A percentile compares a stretch with the other conserved stretches of the same genome.
Conservation (phyloP, 2,797 vertebrate genomes). For the Euphonia xanthogaster region DNA sequence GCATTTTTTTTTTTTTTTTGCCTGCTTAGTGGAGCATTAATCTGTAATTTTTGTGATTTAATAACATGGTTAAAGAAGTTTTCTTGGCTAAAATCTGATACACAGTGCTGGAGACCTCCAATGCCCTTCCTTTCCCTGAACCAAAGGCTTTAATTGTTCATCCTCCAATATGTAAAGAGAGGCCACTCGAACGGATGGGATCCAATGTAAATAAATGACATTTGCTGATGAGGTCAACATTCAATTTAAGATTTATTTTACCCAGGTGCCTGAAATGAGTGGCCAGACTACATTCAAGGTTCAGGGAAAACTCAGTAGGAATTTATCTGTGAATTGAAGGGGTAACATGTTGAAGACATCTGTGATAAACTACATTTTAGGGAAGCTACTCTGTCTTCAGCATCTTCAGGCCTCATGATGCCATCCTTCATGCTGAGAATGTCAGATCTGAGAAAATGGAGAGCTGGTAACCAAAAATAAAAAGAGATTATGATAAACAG, state of each 20-base stretch:
- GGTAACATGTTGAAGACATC: neutral
- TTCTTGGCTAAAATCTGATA: slow-evolving; percentile 54
- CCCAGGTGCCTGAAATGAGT: slow-evolving; percentile 38
- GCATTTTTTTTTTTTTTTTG: neutral
- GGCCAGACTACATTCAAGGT: neutral
- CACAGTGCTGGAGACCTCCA: slow-evolving; percentile 13
- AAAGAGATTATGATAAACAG: neutral
- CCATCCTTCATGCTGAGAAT: neutral
- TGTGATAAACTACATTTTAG: neutral
- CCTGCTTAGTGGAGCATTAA: slow-evolving; percentile 37
- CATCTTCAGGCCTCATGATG: neutral
- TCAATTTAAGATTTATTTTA: slow-evolving; percentile 38
- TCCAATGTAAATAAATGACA: slow-evolving; percentile 63
- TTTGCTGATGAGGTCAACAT: slow-evolving; percentile 37
- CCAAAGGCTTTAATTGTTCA: slow-evolving; percentile 22
- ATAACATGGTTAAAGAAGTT: slow-evolving; percentile 23
- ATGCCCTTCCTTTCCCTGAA: slow-evolving; percentile 43
- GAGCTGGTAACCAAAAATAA: neutral
- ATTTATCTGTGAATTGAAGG: neutral
- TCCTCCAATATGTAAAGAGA: neutral
- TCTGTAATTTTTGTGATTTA: slow-evolving; percentile 63
- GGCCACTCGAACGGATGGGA: slow-evolving; percentile 3
- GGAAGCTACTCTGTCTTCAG: neutral
- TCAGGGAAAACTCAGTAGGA: neutral
- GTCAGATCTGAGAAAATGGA: neutral